Percentiles rank a stretch among this genome's conserved stretches.
phyloP scores from a whole-genome alignment of 2,797 vertebrate genomes.

The Decapterus maruadsi region DNA sequence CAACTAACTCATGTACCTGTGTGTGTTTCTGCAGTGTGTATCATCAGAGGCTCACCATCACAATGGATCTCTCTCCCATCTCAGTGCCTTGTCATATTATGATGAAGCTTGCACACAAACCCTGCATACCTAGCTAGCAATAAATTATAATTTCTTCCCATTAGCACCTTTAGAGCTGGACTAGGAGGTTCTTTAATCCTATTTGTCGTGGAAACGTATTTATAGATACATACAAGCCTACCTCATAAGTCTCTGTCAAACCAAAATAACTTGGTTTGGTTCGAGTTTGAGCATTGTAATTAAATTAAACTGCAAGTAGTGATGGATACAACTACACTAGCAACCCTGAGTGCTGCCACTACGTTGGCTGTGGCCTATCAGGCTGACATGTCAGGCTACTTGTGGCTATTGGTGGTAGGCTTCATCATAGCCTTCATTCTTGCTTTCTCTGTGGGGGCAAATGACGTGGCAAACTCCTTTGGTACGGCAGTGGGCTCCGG shows the following conservation, averaged over 20 bases:
- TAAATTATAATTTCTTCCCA: slow-evolving; percentile 54
- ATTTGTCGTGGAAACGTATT: slow-evolving; percentile 24
- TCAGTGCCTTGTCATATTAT: slow-evolving; percentile 58
- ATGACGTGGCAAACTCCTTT: slow-evolving; percentile 98
- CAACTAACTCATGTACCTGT: slow-evolving; percentile 32
- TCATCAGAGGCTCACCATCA: slow-evolving; percentile 71
- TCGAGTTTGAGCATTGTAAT: slow-evolving; percentile 32
- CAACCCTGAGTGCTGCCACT: slow-evolving; percentile 72
- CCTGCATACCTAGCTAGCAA: slow-evolving; percentile 82
- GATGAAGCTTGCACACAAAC: slow-evolving; percentile 74
- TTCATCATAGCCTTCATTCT: slow-evolving; percentile 95
- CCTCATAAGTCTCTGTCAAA: slow-evolving; percentile 71
- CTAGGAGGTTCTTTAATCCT: slow-evolving; percentile 39
- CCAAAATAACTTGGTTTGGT: slow-evolving; percentile 13
- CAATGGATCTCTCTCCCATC: slow-evolving; percentile 80
- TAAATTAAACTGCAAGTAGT: slow-evolving; percentile 15
- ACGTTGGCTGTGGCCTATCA: slow-evolving; percentile 60
- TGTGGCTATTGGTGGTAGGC: slow-evolving; percentile 93
- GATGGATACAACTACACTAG: slow-evolving; percentile 82
- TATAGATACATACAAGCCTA: slow-evolving; percentile 58
- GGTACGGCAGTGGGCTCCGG: slow-evolving; percentile 97
- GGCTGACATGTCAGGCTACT: slow-evolving; percentile 74
- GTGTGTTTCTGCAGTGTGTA: slow-evolving; percentile 79
- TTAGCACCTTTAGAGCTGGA: slow-evolving; percentile 16
- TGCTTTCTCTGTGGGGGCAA: slow-evolving; percentile 97